Evolutionary conservation across 2,888 invertebrate genomes (phyloP).

Genomic region (Halictus quadricinctus): DNA sequence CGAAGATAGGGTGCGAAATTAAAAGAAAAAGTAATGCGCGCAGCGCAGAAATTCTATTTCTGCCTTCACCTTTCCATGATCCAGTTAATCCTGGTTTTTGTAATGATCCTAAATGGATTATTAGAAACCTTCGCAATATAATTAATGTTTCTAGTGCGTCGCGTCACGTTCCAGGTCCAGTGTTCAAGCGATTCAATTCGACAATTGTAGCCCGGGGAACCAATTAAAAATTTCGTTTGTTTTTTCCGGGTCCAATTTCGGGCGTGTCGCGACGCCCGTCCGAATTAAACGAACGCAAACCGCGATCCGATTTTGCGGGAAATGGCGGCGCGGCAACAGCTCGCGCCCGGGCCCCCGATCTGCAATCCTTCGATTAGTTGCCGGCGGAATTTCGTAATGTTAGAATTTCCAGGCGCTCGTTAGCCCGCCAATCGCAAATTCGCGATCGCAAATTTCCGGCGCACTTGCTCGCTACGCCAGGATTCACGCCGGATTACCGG

Average conservation of each 20-base stretch:
- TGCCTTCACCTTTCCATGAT: background rate
- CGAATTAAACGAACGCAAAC: slow-evolving; percentile 40
- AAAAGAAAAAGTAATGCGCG: background rate
- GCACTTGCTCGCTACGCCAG: slow-evolving; percentile 37
- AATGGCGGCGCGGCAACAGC: background rate
- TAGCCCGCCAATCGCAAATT: slow-evolving; percentile 66
- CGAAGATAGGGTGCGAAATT: background rate
- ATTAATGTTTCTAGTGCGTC: background rate
- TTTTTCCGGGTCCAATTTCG: slow-evolving; percentile 12
- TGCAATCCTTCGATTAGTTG: slow-evolving; percentile 39
- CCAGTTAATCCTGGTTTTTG: background rate
- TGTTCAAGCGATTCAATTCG: background rate
- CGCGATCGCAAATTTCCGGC: slow-evolving; percentile 64
- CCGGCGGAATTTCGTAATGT: slow-evolving; percentile 26
- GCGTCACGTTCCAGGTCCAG: background rate
- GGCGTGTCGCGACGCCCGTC: background rate
- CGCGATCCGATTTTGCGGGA: slow-evolving; percentile 35
- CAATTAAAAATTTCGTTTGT: slow-evolving; percentile 28
- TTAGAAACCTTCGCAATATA: background rate
- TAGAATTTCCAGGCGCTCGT: slow-evolving; percentile 49
- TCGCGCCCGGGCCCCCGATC: slow-evolving; percentile 5
- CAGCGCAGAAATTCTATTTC: background rate
- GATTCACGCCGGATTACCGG: slow-evolving; percentile 55
- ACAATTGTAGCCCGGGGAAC: background rate
- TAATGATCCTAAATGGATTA: background rate